These are phyloP conservation scores for Octopus sinensis DNA, from an alignment of 1,140 invertebrate genomes.

Conservation along the genomic window DNA sequence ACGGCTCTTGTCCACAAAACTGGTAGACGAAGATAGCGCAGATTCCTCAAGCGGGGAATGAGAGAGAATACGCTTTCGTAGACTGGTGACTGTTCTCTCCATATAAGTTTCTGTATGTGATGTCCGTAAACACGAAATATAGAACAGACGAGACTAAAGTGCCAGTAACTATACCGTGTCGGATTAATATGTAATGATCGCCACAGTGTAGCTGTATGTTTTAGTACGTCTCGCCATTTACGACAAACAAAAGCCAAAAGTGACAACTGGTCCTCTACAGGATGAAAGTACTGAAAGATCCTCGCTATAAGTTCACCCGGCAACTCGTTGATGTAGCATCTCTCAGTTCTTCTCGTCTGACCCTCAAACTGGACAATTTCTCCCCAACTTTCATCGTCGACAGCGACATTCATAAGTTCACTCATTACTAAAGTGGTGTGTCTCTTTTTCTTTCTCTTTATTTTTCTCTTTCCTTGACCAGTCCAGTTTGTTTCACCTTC, in stretches of 20 bases:
- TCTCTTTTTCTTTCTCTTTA: neutral
- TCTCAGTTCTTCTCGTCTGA: neutral
- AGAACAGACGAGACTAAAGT: slow-evolving; percentile 41
- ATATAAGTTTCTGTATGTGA: slow-evolving; percentile 44
- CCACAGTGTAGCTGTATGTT: slow-evolving; percentile 41
- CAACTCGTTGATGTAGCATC: slow-evolving; percentile 33
- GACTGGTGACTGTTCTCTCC: slow-evolving; percentile 45
- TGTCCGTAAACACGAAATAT: slow-evolving; percentile 45
- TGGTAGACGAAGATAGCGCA: slow-evolving; percentile 42
- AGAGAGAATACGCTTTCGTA: slow-evolving; percentile 45
- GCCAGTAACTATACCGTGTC: slow-evolving; percentile 32
- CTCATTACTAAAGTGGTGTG: neutral
- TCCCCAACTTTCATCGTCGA: neutral
- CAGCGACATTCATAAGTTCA: neutral
- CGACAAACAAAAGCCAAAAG: slow-evolving; percentile 39
- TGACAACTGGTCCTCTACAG: slow-evolving; percentile 41
- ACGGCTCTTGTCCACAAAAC: slow-evolving; percentile 46
- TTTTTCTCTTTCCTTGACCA: neutral
- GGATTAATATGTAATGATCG: slow-evolving; percentile 41
- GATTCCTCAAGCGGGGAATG: slow-evolving; percentile 37
- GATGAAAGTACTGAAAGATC: slow-evolving; percentile 44
- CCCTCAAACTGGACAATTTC: neutral
- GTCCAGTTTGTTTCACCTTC: neutral
- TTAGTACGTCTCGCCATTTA: slow-evolving; percentile 43
- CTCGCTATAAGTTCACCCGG: slow-evolving; percentile 42